Evolutionary conservation across 1,140 invertebrate species (phyloP).

Genomic region (Listronotus bonariensis): DNA sequence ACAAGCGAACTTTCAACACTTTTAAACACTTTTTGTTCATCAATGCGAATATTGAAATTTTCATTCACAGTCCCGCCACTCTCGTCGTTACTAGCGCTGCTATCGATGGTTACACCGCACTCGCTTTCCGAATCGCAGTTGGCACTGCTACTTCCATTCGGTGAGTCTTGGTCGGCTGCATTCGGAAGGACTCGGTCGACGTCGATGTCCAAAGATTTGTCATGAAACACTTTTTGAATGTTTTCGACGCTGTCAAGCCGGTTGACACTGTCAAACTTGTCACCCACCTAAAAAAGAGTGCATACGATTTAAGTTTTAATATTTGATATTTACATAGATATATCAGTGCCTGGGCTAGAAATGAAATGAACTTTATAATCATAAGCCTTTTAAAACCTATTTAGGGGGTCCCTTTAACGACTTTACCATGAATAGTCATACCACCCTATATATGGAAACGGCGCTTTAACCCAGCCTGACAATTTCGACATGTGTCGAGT

Average conservation of each 20-base stretch:
- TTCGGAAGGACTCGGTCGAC: conserved; percentile 3
- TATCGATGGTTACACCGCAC: background rate
- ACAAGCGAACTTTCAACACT: conserved; percentile 3
- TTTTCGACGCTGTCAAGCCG: conserved; percentile 59
- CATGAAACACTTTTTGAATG: conserved; percentile 63
- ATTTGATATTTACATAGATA: no score
- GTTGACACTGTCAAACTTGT: conserved; percentile 60
- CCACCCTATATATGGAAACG: no score
- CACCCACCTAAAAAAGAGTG: conserved; percentile 37
- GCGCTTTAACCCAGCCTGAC: no score
- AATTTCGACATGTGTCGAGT: no score
- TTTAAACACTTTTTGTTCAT: conserved; percentile 20
- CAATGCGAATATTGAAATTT: conserved; percentile 18
- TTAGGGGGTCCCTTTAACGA: no score
- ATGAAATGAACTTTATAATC: no score
- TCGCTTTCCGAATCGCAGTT: conserved; percentile 13
- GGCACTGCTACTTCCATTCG: conserved; percentile 5
- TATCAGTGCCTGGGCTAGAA: no score
- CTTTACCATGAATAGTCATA: no score
- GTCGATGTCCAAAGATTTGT: conserved; percentile 62
- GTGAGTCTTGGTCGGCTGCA: background rate
- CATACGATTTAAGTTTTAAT: no score
- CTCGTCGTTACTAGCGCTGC: conserved; percentile 8
- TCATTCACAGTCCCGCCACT: conserved; percentile 17
- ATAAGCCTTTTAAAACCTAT: no score